phyloP scores from a whole-genome alignment of 2,113 vertebrate genomes.

The Chlamydotis undulata region DNA sequence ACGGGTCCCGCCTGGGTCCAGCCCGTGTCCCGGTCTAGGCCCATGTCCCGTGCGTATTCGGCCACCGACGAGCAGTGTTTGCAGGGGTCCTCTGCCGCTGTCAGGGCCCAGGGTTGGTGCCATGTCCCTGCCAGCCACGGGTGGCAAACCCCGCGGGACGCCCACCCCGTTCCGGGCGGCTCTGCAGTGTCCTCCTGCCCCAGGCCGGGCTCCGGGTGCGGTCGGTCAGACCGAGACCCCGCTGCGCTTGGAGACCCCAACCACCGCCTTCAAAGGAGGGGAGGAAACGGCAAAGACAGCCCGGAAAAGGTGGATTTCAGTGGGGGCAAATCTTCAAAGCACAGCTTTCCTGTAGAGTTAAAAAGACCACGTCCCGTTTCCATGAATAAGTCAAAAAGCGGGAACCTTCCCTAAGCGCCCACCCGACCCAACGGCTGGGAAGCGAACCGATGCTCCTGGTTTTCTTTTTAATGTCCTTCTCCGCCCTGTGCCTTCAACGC shows the following conservation, averaged over 20 bases:
- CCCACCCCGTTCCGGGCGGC: neutral
- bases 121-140: neutral
- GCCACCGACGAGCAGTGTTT: neutral
- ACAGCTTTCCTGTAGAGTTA: neutral
- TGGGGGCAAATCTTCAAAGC: conserved; percentile 1
- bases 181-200: neutral
- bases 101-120: rapidly evolving
- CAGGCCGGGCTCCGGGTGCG: no score
- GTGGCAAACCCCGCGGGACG: neutral
- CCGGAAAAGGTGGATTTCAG: neutral
- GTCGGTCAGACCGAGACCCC: neutral
- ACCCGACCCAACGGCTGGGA: neutral
- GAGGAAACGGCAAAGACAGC: neutral
- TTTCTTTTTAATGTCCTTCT: no score
- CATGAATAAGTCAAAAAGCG: neutral
- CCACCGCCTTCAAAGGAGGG: conserved; percentile 1
- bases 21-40: no score
- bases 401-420: neutral
- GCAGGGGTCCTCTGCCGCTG: neutral
- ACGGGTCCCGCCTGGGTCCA: rapidly evolving
- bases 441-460: neutral
- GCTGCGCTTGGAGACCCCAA: neutral
- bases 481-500: no score
- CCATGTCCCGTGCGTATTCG: no score
- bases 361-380: neutral